Conservation (phyloP, 2,888 invertebrate species). For the Thymelicus lineola region DNA sequence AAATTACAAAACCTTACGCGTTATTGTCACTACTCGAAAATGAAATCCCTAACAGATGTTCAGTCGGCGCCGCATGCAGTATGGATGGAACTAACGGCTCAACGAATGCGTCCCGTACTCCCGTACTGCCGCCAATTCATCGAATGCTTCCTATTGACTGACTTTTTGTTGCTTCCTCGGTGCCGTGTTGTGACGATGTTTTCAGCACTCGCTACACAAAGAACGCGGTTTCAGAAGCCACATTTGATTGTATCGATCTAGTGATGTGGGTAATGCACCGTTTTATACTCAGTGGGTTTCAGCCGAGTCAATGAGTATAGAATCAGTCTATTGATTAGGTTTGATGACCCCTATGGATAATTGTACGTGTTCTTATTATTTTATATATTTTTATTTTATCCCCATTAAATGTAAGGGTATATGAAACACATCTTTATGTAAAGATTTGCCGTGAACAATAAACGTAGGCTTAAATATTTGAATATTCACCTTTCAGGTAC, state of each 20-base stretch:
- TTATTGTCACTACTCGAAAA: not conserved
- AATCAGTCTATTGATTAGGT: not conserved
- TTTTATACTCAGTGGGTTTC: not conserved
- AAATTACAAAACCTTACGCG: no score
- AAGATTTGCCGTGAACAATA: not conserved
- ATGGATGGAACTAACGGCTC: not conserved
- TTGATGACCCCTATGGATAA: not conserved
- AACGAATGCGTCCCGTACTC: not conserved
- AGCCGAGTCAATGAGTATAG: not conserved
- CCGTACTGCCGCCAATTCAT: not conserved
- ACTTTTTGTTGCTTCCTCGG: not conserved
- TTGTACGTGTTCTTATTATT: no score
- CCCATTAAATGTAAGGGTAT: no score
- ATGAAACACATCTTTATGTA: not conserved
- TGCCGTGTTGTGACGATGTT: constrained; percentile 1
- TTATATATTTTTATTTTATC: no score
- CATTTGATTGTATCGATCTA: not conserved
- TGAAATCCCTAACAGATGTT: not conserved
- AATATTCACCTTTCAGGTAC: not conserved
- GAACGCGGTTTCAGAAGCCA: constrained; percentile 1
- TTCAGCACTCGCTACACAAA: constrained; percentile 9
- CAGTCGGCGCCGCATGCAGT: not conserved
- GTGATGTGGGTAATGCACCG: not conserved
- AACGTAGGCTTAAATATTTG: not conserved
- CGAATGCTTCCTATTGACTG: constrained; percentile 3